Percentiles rank a stretch among this genome's conserved stretches.
Conservation (phyloP, 2,797 vertebrate genomes). For the Morus bassanus region DNA sequence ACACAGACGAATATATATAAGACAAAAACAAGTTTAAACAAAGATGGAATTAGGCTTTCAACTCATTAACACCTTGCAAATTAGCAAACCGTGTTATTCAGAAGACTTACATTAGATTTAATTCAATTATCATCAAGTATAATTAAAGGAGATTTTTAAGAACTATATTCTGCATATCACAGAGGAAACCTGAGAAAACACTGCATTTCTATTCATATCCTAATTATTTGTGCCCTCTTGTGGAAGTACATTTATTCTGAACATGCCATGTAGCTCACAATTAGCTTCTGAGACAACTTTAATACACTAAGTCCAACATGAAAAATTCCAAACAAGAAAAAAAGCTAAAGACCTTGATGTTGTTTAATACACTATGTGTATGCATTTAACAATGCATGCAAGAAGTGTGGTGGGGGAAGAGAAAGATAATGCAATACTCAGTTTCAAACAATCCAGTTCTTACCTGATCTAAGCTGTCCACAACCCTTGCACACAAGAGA, state of each 20-base stretch:
- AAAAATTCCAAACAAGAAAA: background rate
- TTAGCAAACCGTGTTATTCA: background rate
- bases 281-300: background rate
- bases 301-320: background rate
- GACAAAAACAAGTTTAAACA: background rate
- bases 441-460: conserved; percentile 32
- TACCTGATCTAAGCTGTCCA: conserved; percentile 91
- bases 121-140: background rate
- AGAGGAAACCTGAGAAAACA: background rate
- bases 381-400: background rate
- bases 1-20: background rate
- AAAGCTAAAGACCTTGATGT: background rate
- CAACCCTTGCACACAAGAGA: conserved; percentile 88
- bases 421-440: background rate
- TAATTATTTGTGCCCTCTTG: conserved; percentile 62
- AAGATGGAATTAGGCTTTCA: background rate
- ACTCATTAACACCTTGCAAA: background rate
- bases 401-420: background rate
- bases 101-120: background rate
- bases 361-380: background rate
- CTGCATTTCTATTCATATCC: background rate
- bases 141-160: background rate
- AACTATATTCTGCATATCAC: background rate
- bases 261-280: background rate
- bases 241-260: conserved; percentile 53